Base-by-base conservation (phyloP, 2,797 vertebrate genomes). In the Borostomias antarcticus region DNA sequence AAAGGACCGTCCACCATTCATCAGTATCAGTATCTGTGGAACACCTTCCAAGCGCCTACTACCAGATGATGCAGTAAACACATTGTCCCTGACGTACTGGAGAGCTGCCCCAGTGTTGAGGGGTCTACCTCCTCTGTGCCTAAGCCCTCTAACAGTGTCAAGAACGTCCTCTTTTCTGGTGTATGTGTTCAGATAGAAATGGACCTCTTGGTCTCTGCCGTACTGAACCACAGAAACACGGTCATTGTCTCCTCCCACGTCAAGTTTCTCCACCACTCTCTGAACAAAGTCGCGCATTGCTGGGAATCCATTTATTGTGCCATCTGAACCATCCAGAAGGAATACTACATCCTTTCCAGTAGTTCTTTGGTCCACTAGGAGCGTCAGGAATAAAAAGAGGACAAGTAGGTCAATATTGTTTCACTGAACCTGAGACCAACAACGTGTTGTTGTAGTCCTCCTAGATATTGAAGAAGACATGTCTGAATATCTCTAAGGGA, bases 301-400 rank as follows among this genome's bases (percentile, higher is more conserved):
- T 40, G 64, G 64, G 52, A 72, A 72, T 50, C 82, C 83, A 7
- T 64, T 84, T 69, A 86, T 82, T 74, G 87, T 91, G 0, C 82
- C 84, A 13, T 94, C 92, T 0, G 94, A 94, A 40, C 94, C 92
- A 7, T 95, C 94, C 0, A 95, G 75, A 63, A 95, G 87, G 77
- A 95, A 94, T 17, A 95, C 92, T 77, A 95, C 88, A 3, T 95
- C 94, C 69, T 90, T 93, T 74, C 80, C 93, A 65, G 28, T 11
- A n/a, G 28, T 8, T 2, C 28, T 21, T 10, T 6, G 54, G 54
- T 52, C 13, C 1, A 45, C 30, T 62, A 28, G 25, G 47, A 48
- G 21, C 7, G 21, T n/a, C 47, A 48, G 21, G 17, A n/a, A 4
- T n/a, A 2, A n/a, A 19, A 48, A 48, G 19, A 11, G 28, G 7